Percentiles rank a stretch among this genome's conserved stretches.
phyloP scores from a whole-genome alignment of 2,888 invertebrate species.

The Buathra laborator region DNA sequence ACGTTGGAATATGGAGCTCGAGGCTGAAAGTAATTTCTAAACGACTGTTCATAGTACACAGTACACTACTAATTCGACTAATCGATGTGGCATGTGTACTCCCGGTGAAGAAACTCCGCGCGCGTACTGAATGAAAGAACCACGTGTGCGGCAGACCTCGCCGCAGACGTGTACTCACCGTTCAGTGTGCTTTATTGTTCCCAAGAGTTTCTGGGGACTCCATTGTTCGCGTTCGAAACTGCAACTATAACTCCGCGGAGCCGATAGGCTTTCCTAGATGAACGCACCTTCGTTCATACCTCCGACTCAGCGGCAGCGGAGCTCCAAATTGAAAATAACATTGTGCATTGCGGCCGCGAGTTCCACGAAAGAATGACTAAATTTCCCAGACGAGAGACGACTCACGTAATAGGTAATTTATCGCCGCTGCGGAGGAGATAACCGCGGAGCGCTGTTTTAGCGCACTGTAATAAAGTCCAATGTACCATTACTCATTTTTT shows the following conservation, averaged over 20 bases:
- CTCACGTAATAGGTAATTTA: constrained; percentile 44
- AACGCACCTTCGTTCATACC: neutral
- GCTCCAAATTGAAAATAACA: neutral
- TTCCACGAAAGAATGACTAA: constrained; percentile 62
- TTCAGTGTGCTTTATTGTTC: constrained; percentile 6
- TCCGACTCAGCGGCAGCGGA: neutral
- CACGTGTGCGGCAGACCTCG: constrained; percentile 25
- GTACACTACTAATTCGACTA: neutral
- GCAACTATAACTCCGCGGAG: neutral
- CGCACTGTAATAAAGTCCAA: constrained; percentile 41
- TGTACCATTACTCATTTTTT: constrained; percentile 24
- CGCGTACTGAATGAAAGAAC: constrained; percentile 14
- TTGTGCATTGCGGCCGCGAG: constrained; percentile 20
- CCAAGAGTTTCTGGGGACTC: constrained; percentile 1
- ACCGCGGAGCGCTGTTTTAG: constrained; percentile 22
- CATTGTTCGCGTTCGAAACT: constrained; percentile 16
- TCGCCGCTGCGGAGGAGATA: constrained; percentile 2
- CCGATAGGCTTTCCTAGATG: neutral
- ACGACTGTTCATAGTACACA: neutral
- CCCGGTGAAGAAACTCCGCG: neutral
- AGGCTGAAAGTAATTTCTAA: neutral
- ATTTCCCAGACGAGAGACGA: constrained; percentile 43
- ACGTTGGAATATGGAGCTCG: neutral
- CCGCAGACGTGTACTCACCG: neutral
- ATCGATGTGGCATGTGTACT: neutral